phyloP scores from a whole-genome alignment of 2,113 vertebrate species.

The Columbina picui region DNA sequence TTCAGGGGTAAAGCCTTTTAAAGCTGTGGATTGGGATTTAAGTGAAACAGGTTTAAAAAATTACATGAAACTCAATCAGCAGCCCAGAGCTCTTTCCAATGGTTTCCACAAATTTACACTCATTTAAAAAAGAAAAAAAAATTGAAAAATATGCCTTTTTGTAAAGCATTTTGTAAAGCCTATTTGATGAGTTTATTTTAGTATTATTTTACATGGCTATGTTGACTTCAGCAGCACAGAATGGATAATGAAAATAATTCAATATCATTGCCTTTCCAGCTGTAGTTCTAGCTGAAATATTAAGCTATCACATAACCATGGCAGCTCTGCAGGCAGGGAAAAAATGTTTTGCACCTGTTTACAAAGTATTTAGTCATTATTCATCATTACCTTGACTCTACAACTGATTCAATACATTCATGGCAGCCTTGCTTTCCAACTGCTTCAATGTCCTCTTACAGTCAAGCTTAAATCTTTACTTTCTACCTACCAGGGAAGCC shows the following conservation, averaged over 20 bases:
- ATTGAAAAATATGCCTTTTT: background rate
- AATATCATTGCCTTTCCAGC: constrained; percentile 42
- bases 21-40: background rate
- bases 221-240: background rate
- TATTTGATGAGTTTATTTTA: background rate
- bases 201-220: background rate
- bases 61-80: background rate
- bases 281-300: constrained; percentile 48
- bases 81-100: background rate
- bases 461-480: background rate
- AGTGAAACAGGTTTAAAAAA: background rate
- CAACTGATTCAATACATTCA: background rate
- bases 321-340: constrained; percentile 22
- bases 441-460: background rate
- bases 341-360: constrained; percentile 56
- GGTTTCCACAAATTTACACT: background rate
- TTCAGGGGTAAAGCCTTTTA: background rate
- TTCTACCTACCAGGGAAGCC: background rate
- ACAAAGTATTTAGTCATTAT: constrained; percentile 41
- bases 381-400: constrained; percentile 43
- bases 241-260: constrained; percentile 19
- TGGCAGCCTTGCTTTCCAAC: background rate
- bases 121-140: background rate
- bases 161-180: background rate
- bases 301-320: constrained; percentile 55